phyloP scores from a whole-genome alignment of 2,888 invertebrate genomes.

The Trachelus stipa region DNA sequence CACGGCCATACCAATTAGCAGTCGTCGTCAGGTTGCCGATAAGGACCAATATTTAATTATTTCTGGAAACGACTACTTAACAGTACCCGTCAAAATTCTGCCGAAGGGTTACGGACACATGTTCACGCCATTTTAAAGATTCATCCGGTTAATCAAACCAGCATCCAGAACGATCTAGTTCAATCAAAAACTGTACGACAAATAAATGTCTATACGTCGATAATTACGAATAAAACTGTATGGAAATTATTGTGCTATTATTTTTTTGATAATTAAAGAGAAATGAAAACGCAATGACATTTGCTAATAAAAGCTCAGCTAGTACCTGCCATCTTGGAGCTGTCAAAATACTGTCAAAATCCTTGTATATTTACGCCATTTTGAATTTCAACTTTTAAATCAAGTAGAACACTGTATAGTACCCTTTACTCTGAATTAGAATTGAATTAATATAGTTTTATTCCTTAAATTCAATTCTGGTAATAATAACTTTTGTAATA shows the following conservation, averaged over 20 bases:
- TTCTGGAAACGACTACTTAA: conserved; percentile 25
- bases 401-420: neutral
- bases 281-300: neutral
- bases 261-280: neutral
- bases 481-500: neutral
- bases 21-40: conserved; percentile 15
- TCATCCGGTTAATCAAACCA: neutral
- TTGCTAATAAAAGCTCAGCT: neutral
- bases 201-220: neutral
- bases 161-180: neutral
- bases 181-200: neutral
- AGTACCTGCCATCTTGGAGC: conserved; percentile 39
- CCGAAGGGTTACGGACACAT: conserved; percentile 43
- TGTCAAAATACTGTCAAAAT: conserved; percentile 37
- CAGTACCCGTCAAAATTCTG: conserved; percentile 46
- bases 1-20: conserved; percentile 71
- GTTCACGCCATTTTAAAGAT: conserved; percentile 43
- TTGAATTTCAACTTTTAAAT: conserved; percentile 9
- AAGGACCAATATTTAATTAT: conserved; percentile 22
- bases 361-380: neutral
- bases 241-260: neutral
- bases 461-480: neutral
- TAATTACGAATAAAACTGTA: neutral
- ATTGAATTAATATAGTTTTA: neutral
- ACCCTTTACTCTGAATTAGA: neutral